Conservation (phyloP, 2,797 vertebrate genomes). For the Epinephelus coioides region DNA sequence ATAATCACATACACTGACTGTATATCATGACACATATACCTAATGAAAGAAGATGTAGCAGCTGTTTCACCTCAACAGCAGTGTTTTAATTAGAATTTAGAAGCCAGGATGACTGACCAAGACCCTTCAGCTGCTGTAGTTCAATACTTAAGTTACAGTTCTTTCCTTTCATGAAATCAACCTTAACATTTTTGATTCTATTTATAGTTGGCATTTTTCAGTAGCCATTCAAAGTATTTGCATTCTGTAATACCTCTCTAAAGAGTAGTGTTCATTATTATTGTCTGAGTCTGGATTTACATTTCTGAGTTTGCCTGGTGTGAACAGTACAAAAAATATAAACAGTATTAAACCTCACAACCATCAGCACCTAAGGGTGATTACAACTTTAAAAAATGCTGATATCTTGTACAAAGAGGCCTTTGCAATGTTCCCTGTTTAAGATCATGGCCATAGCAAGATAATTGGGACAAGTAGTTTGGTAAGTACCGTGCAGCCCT, state of each 20-base stretch:
- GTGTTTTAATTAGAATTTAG: neutral
- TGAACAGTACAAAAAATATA: too few species aligned
- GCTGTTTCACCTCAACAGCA: neutral
- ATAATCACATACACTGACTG: neutral
- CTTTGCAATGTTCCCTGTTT: neutral
- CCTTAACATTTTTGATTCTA: neutral
- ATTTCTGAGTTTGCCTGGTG: too few species aligned
- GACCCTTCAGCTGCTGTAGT: neutral
- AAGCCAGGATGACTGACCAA: neutral
- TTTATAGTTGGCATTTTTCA: neutral
- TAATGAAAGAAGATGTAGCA: neutral
- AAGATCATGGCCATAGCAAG: neutral
- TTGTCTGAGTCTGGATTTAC: too few species aligned
- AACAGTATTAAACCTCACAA: too few species aligned
- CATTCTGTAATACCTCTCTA: neutral
- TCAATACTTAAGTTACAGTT: neutral
- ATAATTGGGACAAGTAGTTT: neutral
- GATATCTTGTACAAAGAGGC: neutral
- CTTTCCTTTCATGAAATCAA: neutral
- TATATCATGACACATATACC: neutral
- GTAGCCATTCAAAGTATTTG: neutral
- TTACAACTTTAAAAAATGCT: too few species aligned
- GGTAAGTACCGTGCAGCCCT: conserved; percentile 29
- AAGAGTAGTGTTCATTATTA: too few species aligned
- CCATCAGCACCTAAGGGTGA: too few species aligned